Base-by-base conservation (phyloP, 2,888 invertebrate genomes). In the Adineta ricciae region DNA sequence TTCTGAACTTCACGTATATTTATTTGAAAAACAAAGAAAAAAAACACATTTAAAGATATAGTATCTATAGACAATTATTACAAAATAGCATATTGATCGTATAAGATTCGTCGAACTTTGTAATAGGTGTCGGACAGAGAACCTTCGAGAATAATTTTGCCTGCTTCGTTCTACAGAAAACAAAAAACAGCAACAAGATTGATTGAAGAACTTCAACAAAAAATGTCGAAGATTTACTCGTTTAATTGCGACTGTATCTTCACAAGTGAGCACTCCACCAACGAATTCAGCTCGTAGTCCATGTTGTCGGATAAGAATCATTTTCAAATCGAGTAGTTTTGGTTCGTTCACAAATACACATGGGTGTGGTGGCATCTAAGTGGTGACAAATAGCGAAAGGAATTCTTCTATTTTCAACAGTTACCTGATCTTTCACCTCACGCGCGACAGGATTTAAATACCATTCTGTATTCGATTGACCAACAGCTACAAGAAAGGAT, bases 21-120 rank as follows among this genome's bases (percentile, higher is more conserved):
- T 64, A 64, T 36, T 36, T 64, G 64, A 32, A 64, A 64, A 64
- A 11, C 14, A 32, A 32, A 19, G 19, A 64, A 14, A 32, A 64
- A 64, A 32, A 64, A 3, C 19, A 64, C 32, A 64, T 32, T 64
- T 64, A 64, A 11, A 64, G 27, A 32, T 32, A 64, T n/a, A 64
- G 19, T 64, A 36, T 64, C 16, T 32, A 32, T 5, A 32, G 64
- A 64, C 32, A 64, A 84, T 56, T 41, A 36, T 87, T 92, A 97
- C 84, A 97, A 93, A 89, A 99, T 96, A 86, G 97, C 98, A 91
- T 97, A 99, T 90, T 99, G 97, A 87, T 95, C 94, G 90, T 99
- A 99, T 50, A 99, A 91, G 56, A 97, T 91, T 88, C 96, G 95
- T 86, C 97, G 92, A 83, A 99, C 94, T 92, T 93, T 94, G 91